A percentile compares a stretch with the other conserved stretches of the same genome.
These are phyloP conservation scores for Oncopodura yosiiana DNA, from an alignment of 1,140 invertebrate genomes.

Conservation along the genomic window DNA sequence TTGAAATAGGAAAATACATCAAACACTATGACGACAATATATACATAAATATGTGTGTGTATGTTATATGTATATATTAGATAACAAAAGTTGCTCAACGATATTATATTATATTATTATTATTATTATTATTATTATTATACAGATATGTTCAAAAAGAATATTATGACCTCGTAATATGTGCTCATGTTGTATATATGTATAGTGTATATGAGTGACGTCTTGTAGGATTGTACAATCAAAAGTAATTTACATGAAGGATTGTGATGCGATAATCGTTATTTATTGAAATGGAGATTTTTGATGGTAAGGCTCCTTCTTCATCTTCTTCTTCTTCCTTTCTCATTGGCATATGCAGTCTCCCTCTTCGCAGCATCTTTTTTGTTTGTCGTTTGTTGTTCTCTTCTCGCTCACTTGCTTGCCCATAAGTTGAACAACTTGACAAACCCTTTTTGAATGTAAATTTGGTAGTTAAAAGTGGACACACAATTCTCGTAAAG, in stretches of 20 bases:
- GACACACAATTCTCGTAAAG: slow-evolving; percentile 33
- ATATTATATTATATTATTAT: too few relatives aligned
- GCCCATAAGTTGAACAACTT: slow-evolving; percentile 29
- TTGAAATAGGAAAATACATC: too few relatives aligned
- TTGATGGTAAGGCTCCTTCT: slow-evolving; percentile 25
- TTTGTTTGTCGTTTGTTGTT: too few relatives aligned
- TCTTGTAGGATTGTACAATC: slow-evolving; percentile 24
- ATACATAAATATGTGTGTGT: too few relatives aligned
- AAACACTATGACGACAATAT: too few relatives aligned
- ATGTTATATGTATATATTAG: too few relatives aligned
- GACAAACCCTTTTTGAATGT: slow-evolving; percentile 35
- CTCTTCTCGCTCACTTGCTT: too few relatives aligned
- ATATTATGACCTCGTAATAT: not conserved
- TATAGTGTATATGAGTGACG: slow-evolving; percentile 12
- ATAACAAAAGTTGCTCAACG: too few relatives aligned
- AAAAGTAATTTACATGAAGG: slow-evolving; percentile 29
- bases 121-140: too few relatives aligned
- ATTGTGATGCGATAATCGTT: slow-evolving; percentile 32
- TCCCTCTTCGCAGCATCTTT: too few relatives aligned
- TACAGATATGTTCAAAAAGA: not conserved
- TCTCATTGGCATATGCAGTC: slow-evolving; percentile 20
- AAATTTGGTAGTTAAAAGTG: slow-evolving; percentile 35
- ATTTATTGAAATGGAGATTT: slow-evolving; percentile 31
- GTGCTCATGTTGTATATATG: not conserved
- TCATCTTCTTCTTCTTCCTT: too few relatives aligned